phyloP scores from a whole-genome alignment of 2,888 invertebrate species.

The Macrosiphum euphorbiae region DNA sequence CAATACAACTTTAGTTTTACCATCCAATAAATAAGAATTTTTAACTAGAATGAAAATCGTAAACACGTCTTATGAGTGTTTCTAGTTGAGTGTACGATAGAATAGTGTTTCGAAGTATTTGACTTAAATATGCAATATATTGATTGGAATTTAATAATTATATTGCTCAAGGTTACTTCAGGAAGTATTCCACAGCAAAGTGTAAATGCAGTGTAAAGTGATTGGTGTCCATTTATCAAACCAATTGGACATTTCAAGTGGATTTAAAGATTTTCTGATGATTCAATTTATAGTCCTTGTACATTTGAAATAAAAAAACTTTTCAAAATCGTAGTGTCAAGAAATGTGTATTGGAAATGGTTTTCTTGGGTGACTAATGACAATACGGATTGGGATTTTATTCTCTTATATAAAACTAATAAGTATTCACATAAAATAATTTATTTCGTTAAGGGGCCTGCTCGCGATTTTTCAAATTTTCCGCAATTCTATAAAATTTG shows the following conservation, averaged over 20 bases:
- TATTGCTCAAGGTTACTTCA: background rate
- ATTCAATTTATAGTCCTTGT: background rate
- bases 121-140: background rate
- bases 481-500: no score
- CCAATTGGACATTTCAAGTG: background rate
- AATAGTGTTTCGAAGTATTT: background rate
- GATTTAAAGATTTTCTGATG: background rate
- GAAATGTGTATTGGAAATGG: background rate
- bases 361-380: background rate
- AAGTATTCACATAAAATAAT: background rate
- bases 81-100: background rate
- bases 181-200: background rate
- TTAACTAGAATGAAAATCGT: background rate
- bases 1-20: background rate
- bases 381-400: background rate
- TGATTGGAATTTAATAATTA: background rate
- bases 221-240: background rate
- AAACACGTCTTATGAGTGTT: background rate
- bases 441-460: no score
- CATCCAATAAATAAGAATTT: background rate
- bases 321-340: background rate
- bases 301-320: background rate
- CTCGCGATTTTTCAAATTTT: no score
- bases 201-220: background rate
- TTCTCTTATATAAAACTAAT: background rate